These are phyloP conservation scores for Pandemis cinnamomeana DNA, from an alignment of 2,888 invertebrate genomes.

Conservation along the genomic window DNA sequence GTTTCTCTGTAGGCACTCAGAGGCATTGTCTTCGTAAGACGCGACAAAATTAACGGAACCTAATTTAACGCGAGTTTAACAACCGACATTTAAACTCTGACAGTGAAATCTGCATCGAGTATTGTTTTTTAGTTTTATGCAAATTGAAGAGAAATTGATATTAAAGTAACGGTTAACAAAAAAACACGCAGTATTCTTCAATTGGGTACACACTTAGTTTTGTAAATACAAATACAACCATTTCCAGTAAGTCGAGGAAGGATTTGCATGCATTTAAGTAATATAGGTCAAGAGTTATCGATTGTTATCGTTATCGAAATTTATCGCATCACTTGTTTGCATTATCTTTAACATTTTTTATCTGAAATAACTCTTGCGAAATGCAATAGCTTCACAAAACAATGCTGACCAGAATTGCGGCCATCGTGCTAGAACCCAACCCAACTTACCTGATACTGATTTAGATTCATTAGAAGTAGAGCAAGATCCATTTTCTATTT, in stretches of 20 bases:
- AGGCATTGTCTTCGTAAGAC: neutral
- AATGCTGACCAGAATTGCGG: neutral
- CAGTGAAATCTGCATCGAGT: constrained; percentile 20
- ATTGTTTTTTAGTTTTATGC: constrained; percentile 33
- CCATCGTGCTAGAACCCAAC: neutral
- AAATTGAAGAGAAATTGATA: constrained; percentile 31
- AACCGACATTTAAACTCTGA: constrained; percentile 22
- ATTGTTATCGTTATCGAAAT: constrained; percentile 29
- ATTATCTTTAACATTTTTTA: constrained; percentile 29
- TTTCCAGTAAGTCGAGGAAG: neutral
- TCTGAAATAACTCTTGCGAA: constrained; percentile 8
- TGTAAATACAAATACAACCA: neutral
- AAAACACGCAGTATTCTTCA: neutral
- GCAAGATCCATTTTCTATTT: neutral
- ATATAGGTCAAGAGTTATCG: constrained; percentile 37
- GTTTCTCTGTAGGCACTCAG: neutral
- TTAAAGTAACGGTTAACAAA: constrained; percentile 8
- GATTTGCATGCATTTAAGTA: constrained; percentile 6
- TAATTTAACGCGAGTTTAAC: constrained; percentile 27
- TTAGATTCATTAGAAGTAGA: neutral
- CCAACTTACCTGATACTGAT: neutral
- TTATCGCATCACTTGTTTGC: constrained; percentile 14
- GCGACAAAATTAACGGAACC: constrained; percentile 26
- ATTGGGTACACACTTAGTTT: neutral
- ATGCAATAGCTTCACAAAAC: neutral